Conservation (phyloP, 2,888 invertebrate species). For the Gryllus longicercus region DNA sequence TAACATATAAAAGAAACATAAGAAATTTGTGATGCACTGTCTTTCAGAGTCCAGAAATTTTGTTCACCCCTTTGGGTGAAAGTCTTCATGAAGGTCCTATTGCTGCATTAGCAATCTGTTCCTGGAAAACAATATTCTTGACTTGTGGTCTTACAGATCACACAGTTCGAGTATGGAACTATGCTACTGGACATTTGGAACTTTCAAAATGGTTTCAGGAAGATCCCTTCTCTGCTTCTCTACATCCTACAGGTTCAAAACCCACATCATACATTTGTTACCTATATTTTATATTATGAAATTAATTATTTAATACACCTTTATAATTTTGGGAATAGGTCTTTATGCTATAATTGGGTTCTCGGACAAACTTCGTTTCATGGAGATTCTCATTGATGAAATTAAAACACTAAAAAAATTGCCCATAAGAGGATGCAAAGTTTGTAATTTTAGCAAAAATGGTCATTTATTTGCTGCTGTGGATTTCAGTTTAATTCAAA, state of each 20-base stretch:
- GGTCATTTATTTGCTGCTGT: constrained; percentile 90
- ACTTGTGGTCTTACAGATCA: constrained; percentile 75
- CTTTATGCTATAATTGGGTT: constrained; percentile 85
- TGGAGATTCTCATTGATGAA: constrained; percentile 85
- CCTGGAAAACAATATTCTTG: constrained; percentile 86
- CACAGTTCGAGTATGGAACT: constrained; percentile 89
- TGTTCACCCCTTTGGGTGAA: constrained; percentile 67
- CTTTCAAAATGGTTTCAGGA: constrained; percentile 76
- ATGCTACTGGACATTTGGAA: constrained; percentile 75
- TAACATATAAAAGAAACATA: no score
- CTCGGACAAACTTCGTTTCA: constrained; percentile 82
- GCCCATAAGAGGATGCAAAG: constrained; percentile 70
- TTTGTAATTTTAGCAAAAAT: constrained; percentile 75
- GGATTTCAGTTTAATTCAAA: constrained; percentile 78
- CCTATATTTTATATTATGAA: background rate
- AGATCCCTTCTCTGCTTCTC: constrained; percentile 71
- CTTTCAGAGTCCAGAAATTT: constrained; percentile 50
- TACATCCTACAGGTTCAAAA: constrained; percentile 58
- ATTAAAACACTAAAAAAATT: constrained; percentile 67
- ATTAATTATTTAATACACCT: background rate
- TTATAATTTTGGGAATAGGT: constrained; percentile 50
- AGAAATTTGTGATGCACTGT: background rate
- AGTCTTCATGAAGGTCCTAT: constrained; percentile 78
- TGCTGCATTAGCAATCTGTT: constrained; percentile 75
- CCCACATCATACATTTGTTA: background rate